phyloP scores from a whole-genome alignment of 2,888 invertebrate species.

The Diarsia brunnea region DNA sequence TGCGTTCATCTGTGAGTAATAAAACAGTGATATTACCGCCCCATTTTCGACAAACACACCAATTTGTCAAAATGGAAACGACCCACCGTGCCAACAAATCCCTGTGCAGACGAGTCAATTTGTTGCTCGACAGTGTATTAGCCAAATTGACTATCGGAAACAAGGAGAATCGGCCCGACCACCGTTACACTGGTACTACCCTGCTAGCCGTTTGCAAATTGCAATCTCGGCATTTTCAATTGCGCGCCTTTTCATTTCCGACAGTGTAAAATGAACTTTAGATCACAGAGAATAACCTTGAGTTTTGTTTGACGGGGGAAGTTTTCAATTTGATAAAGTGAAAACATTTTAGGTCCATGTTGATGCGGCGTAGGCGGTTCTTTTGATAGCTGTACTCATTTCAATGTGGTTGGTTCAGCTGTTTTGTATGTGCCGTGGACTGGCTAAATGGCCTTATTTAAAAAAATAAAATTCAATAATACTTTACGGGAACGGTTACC shows the following conservation, averaged over 20 bases:
- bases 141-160: slow-evolving; percentile 49
- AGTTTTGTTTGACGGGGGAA: background rate
- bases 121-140: slow-evolving; percentile 49
- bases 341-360: slow-evolving; percentile 56
- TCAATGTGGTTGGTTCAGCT: slow-evolving; percentile 45
- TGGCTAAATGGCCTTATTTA: slow-evolving; percentile 21
- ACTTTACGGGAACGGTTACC: too few species aligned
- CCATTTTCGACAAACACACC: slow-evolving; percentile 5
- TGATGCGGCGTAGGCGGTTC: slow-evolving; percentile 42
- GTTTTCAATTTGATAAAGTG: slow-evolving; percentile 63
- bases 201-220: slow-evolving; percentile 54
- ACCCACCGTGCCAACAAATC: slow-evolving; percentile 22
- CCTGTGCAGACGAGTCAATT: slow-evolving; percentile 42
- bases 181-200: slow-evolving; percentile 41
- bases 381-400: slow-evolving; percentile 52
- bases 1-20: background rate
- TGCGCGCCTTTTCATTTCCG: slow-evolving; percentile 41
- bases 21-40: background rate
- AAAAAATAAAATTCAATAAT: background rate
- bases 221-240: slow-evolving; percentile 61
- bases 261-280: slow-evolving; percentile 22
- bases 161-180: slow-evolving; percentile 43
- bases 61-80: slow-evolving; percentile 17
- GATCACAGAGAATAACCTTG: rapidly evolving
- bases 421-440: slow-evolving; percentile 25